Evolutionary conservation across 2,888 invertebrate species (phyloP), one percentile per base, ranked within the genome.

Genomic region (Chrysomela aeneicollis): DNA sequence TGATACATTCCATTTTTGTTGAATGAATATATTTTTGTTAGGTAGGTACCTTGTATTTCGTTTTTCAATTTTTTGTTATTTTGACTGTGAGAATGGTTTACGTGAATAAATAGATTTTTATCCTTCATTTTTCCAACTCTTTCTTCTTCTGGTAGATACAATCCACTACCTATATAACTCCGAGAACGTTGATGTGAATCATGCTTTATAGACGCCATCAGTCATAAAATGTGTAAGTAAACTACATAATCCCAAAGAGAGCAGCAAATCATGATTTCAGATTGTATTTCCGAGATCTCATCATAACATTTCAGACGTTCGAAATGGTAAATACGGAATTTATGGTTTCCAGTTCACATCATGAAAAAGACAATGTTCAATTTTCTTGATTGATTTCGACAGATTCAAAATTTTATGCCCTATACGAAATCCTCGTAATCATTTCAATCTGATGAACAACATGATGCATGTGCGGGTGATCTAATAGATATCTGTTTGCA

Each of bases 281-380:
- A 42, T 42, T 42, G 4, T 42, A 42, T 42, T 42, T 6, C 42
- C 15, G 15, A 3, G 15, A 42, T 10, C 42, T 15, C 12, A 15
- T 15, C 15, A 42, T 42, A 42, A 42, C 8, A 15, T 12, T 35
- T 5, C 26, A 26, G 35, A 35, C 42, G 32, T 9, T 35, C 32
- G 5, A 2, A 35, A 9, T 2, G 32, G 1, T 35, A 35, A 6
- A 42, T 15, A 42, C 42, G n/a, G n/a, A 42, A 42, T 42, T 42
- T 42, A 42, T 42, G n/a, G 42, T 3, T 42, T 42, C 42, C 42
- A 42, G 42, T 42, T 42, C 15, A 42, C 42, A 42, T 42, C 42
- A 15, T 15, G 42, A 42, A 42, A 42, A 42, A n/a, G 42, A 15
- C 42, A 42, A 42, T 42, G 42, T 42, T 42, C 42, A 42, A 42